Evolutionary conservation across 2,797 vertebrate species (phyloP).

Genomic region (Botia almorhae): DNA sequence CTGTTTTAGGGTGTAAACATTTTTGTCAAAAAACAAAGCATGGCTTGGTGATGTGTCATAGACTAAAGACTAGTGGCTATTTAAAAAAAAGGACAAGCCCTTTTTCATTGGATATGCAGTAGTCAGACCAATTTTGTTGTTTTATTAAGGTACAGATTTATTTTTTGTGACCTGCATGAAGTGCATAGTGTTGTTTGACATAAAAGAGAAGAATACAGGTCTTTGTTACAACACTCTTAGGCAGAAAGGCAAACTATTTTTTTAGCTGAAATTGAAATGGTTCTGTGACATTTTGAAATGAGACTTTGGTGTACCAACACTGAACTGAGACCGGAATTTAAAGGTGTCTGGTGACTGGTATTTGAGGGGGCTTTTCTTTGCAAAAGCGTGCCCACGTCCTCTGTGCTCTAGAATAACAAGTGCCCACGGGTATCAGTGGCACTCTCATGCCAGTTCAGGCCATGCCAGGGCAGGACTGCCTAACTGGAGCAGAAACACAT

Average conservation of each 20-base stretch:
- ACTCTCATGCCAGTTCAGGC: conserved; percentile 34
- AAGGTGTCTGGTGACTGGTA: conserved; percentile 36
- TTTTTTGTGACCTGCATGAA: background rate
- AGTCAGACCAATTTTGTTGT: background rate
- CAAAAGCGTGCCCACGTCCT: conserved; percentile 28
- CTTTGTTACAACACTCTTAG: conserved; percentile 5
- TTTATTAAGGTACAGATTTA: conserved; percentile 1
- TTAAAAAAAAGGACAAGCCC: background rate
- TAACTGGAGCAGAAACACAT: conserved; percentile 82
- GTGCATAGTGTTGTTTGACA: background rate
- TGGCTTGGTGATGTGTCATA: background rate
- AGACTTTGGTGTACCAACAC: conserved; percentile 5
- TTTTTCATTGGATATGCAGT: background rate
- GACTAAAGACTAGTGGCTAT: background rate
- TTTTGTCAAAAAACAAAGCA: background rate
- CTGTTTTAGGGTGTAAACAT: background rate
- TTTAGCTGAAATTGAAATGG: conserved; percentile 28
- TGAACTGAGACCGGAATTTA: conserved; percentile 10
- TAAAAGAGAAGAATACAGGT: background rate
- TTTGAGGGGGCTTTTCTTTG: conserved; percentile 29
- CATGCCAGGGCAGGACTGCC: conserved; percentile 67
- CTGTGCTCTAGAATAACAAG: conserved; percentile 46
- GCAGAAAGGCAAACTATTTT: conserved; percentile 17
- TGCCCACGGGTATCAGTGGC: conserved; percentile 44
- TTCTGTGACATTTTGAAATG: conserved; percentile 34